Conservation (phyloP, 2,888 invertebrate species). For the Tridacna gigas region DNA sequence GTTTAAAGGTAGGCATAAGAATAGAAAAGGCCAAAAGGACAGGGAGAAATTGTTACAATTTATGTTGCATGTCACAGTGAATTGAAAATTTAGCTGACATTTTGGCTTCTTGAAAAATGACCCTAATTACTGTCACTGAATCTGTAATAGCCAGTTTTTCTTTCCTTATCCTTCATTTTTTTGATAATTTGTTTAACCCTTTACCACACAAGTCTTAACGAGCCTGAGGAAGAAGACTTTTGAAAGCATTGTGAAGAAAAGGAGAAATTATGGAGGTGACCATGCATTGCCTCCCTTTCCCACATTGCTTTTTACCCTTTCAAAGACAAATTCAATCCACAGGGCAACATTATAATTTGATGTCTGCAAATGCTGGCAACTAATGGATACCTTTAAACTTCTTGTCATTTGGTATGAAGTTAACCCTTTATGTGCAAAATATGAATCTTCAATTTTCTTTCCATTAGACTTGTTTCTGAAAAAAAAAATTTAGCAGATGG, state of each 20-base stretch:
- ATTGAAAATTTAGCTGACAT: conserved; percentile 6
- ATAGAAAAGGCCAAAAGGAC: neutral
- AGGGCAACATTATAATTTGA: too few relatives aligned
- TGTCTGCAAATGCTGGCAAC: too few relatives aligned
- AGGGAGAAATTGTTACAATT: neutral
- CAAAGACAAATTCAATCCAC: too few relatives aligned
- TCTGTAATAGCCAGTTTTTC: neutral
- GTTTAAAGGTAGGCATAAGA: neutral
- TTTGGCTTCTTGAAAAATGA: conserved; percentile 4
- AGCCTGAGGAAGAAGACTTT: neutral
- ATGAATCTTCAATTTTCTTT: too few relatives aligned
- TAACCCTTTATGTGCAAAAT: too few relatives aligned
- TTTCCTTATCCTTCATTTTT: neutral
- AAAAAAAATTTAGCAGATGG: too few relatives aligned
- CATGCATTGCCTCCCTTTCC: too few relatives aligned
- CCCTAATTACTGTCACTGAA: neutral
- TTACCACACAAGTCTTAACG: neutral
- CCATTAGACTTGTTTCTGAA: too few relatives aligned
- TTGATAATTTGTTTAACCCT: neutral
- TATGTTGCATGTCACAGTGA: conserved; percentile 1
- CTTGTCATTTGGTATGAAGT: too few relatives aligned
- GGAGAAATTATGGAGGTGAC: too few relatives aligned
- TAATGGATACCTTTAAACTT: too few relatives aligned
- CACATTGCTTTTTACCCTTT: too few relatives aligned
- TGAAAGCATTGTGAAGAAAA: neutral